Evolutionary conservation across 2,113 vertebrate genomes (phyloP).

Genomic region (Axis porcinus): DNA sequence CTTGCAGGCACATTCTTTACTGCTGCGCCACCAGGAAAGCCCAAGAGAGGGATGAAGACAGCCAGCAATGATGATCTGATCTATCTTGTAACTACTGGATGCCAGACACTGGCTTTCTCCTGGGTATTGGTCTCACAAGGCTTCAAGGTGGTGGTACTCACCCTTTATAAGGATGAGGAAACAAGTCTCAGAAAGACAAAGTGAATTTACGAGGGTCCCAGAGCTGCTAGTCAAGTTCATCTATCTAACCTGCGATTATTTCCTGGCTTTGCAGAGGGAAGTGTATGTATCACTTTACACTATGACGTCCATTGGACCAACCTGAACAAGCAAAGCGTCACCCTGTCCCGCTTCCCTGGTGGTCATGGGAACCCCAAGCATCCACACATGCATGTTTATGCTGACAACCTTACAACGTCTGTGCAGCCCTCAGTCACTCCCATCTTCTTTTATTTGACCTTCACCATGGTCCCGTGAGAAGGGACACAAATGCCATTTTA

Average conservation of each 20-base stretch:
- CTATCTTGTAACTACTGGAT: accelerated
- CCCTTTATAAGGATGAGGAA: not conserved
- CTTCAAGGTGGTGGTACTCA: accelerated
- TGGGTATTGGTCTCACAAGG: accelerated
- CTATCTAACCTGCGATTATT: too few species aligned
- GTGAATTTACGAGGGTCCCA: not conserved
- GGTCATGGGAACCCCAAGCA: not conserved
- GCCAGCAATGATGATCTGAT: accelerated
- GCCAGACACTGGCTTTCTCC: not conserved
- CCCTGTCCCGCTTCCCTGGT: accelerated
- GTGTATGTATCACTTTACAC: accelerated
- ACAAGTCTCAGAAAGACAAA: not conserved
- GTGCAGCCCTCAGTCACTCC: accelerated
- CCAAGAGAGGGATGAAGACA: not conserved
- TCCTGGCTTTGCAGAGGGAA: not conserved
- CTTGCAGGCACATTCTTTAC: not conserved
- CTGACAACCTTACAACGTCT: accelerated
- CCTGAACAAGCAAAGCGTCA: accelerated
- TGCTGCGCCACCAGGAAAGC: not conserved
- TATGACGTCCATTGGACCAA: not conserved
- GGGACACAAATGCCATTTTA: accelerated
- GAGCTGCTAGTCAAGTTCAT: accelerated
- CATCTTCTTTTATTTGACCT: not conserved
- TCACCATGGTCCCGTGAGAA: accelerated
- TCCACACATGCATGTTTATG: accelerated